phyloP scores from a whole-genome alignment of 1,140 invertebrate species.

The Diabrotica virgifera region DNA sequence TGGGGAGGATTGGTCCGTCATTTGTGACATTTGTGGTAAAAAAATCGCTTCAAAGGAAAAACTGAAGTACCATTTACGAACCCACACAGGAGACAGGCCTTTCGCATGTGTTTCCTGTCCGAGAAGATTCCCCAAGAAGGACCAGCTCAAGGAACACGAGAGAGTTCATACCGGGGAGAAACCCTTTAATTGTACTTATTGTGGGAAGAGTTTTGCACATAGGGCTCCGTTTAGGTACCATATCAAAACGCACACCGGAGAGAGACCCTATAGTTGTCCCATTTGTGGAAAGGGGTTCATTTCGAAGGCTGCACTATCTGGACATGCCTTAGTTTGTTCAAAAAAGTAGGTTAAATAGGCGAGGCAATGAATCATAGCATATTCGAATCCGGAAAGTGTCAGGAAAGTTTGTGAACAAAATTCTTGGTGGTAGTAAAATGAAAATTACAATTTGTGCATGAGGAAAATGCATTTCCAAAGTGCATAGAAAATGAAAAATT shows the following conservation, averaged over 20 bases:
- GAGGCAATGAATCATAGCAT: too few relatives aligned
- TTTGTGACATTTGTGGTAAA: constrained; percentile 64
- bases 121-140: constrained; percentile 50
- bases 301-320: constrained; percentile 59
- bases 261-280: constrained; percentile 70
- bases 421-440: too few relatives aligned
- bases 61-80: constrained; percentile 66
- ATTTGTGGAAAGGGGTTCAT: constrained; percentile 67
- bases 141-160: constrained; percentile 61
- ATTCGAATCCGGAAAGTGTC: too few relatives aligned
- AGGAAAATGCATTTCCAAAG: too few relatives aligned
- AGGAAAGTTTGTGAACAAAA: too few relatives aligned
- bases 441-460: too few relatives aligned
- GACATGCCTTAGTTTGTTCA: constrained; percentile 56
- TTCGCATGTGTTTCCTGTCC: constrained; percentile 58
- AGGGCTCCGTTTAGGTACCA: constrained; percentile 63
- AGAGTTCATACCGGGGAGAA: constrained; percentile 64
- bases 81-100: constrained; percentile 72
- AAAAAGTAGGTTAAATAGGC: constrained; percentile 11
- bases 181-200: constrained; percentile 64
- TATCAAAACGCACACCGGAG: constrained; percentile 62
- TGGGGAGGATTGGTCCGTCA: constrained; percentile 43
- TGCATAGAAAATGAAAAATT: too few relatives aligned
- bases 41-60: constrained; percentile 60
- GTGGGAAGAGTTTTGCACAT: constrained; percentile 76